Evolutionary conservation across 1,140 invertebrate species (phyloP).

Genomic region (Neuroterus valhalla): DNA sequence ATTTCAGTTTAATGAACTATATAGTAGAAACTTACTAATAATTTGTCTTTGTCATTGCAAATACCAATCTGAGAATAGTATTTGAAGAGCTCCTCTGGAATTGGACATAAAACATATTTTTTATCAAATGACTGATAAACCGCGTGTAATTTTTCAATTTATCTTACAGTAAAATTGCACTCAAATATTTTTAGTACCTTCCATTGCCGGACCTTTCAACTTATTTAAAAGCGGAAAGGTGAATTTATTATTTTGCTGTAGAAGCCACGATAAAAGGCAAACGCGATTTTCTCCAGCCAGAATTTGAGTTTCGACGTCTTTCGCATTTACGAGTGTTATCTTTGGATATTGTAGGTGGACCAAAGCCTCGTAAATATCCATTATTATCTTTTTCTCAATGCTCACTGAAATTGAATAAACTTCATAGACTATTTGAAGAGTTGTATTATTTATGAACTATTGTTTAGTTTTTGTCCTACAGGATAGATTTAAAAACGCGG

Average conservation of each 20-base stretch:
- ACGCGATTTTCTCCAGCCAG: conserved; percentile 50
- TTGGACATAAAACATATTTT: neutral
- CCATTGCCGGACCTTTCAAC: conserved; percentile 39
- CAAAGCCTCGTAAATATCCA: conserved; percentile 45
- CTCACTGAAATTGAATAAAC: conserved; percentile 22
- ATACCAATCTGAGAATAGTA: conserved; percentile 51
- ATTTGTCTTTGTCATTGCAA: conserved; percentile 40
- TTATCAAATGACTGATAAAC: neutral
- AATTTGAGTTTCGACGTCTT: conserved; percentile 45
- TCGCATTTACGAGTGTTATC: conserved; percentile 41
- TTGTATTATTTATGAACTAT: too few relatives aligned
- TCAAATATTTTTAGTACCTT: conserved; percentile 42
- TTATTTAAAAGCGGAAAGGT: conserved; percentile 35
- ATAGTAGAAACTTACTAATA: conserved; percentile 43
- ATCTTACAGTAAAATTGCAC: too few relatives aligned
- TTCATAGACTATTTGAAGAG: neutral
- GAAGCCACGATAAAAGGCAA: conserved; percentile 48
- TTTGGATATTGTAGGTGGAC: conserved; percentile 49
- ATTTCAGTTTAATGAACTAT: neutral
- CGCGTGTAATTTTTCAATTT: neutral
- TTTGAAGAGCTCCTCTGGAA: conserved; percentile 43
- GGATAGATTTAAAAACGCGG: too few relatives aligned
- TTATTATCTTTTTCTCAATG: conserved; percentile 38
- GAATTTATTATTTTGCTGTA: conserved; percentile 32
- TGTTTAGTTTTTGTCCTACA: too few relatives aligned